Evolutionary conservation across 2,113 vertebrate genomes (phyloP), one percentile per base, ranked within the genome.

Genomic region (Caloenas nicobarica): DNA sequence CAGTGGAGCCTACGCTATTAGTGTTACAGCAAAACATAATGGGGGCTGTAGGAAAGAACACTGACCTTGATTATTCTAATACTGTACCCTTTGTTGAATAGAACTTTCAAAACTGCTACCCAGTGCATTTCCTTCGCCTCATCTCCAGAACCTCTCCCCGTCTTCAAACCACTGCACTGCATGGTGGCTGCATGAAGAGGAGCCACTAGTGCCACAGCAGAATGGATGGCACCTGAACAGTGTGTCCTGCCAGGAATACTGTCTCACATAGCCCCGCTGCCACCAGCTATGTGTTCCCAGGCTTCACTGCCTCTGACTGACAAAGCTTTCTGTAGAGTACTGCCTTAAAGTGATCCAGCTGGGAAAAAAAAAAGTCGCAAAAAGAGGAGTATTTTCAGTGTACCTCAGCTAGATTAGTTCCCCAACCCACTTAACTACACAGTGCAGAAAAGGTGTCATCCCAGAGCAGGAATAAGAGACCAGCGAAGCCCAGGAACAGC

Each of bases 261-360:
- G 53, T 10, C n/a, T 22, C 14, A 24, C 3, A 3, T 16, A 71
- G 51, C 56, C 50, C 8, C 0, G 1, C 44, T 46, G 26, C 26
- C 61, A 7, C 28, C 81, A 38, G n/a, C 10, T 24, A 2, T 8
- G 34, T 38, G 31, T 29, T 81, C 33, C 60, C 56, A 33, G 76
- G 73, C 66, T 66, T 16, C 7, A 54, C 21, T 66, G 88, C 82
- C 94, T 96, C 88, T 86, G 89, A 50, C 79, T 53, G 85, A 88
- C 17, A 2, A 17, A 4, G 11, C 10, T 25, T 65, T 24, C 38
- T 69, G 44, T 25, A 72, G 28, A 54, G n/a, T 3, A 38, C 40
- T 17, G 58, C 54, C 53, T 31, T 14, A 65, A 80, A 36, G 16
- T 0, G 33, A 80, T 23, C 16, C 82, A 66, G 31, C 8, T 56